Evolutionary conservation across 2,797 vertebrate genomes (phyloP).

Genomic region (Silurus lanzhouensis): DNA sequence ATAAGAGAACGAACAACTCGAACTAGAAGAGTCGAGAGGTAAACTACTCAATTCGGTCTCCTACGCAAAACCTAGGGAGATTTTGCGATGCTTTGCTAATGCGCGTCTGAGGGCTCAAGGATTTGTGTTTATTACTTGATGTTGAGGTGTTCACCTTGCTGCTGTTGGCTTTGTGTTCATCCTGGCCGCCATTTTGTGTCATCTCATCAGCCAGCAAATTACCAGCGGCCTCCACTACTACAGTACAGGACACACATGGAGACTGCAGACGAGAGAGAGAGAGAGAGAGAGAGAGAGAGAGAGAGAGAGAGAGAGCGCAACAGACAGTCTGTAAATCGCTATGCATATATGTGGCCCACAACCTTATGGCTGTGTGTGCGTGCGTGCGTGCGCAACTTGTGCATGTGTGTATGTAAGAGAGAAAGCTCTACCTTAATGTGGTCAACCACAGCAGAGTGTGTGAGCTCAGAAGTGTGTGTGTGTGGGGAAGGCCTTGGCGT

Average conservation of each 20-base stretch:
- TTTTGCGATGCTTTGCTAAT: too few relatives aligned
- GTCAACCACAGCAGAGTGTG: slow-evolving; percentile 62
- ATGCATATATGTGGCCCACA: background rate
- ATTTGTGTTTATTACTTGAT: background rate
- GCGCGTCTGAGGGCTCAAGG: too few relatives aligned
- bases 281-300: background rate
- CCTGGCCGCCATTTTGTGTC: slow-evolving; percentile 80
- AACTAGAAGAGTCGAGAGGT: too few relatives aligned
- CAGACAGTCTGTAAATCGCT: background rate
- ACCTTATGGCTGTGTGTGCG: background rate
- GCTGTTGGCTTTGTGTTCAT: slow-evolving; percentile 79
- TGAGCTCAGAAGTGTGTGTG: slow-evolving; percentile 69
- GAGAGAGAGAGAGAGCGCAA: background rate
- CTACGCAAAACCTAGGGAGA: too few relatives aligned
- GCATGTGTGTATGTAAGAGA: background rate
- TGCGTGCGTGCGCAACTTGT: background rate
- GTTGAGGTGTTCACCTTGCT: slow-evolving; percentile 73
- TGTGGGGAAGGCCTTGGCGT: slow-evolving; percentile 65
- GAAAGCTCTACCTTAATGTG: slow-evolving; percentile 54
- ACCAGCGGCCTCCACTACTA: slow-evolving; percentile 69
- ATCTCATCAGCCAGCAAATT: slow-evolving; percentile 77
- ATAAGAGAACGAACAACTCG: too few relatives aligned
- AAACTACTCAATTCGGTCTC: too few relatives aligned
- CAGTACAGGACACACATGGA: slow-evolving; percentile 76
- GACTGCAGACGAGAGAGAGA: slow-evolving; percentile 66